A percentile compares a stretch with the other conserved stretches of the same genome.
Conservation (phyloP, 2,797 vertebrate genomes). For the Myripristis jacobus region DNA sequence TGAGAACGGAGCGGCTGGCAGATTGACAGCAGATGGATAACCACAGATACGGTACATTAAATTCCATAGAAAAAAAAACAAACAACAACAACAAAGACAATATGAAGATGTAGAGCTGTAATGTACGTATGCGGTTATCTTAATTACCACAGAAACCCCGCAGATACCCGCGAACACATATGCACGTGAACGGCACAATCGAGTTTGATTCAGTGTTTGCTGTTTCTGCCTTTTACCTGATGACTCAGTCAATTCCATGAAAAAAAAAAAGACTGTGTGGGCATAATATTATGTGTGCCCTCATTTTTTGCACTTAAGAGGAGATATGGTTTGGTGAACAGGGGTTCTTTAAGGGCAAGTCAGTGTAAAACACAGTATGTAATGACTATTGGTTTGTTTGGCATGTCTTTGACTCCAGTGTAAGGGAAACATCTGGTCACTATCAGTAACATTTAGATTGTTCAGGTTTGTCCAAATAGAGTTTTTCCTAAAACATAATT, state of each 20-base stretch:
- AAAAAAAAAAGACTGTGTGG: slow-evolving; percentile 16
- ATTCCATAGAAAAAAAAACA: slow-evolving; percentile 21
- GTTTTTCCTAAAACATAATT: neutral
- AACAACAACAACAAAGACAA: neutral
- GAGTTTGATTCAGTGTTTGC: slow-evolving; percentile 51
- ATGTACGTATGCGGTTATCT: neutral
- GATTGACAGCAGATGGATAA: slow-evolving; percentile 60
- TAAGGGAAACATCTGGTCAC: too few relatives aligned
- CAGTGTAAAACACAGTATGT: neutral
- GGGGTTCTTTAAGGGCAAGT: neutral
- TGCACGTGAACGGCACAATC: slow-evolving; percentile 16
- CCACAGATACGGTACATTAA: slow-evolving; percentile 31
- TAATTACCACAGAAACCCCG: slow-evolving; percentile 19
- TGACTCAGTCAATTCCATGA: slow-evolving; percentile 43
- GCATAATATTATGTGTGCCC: neutral
- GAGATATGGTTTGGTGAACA: slow-evolving; percentile 11
- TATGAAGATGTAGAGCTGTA: slow-evolving; percentile 1
- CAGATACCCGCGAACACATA: neutral
- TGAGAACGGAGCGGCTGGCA: slow-evolving; percentile 37
- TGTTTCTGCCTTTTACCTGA: slow-evolving; percentile 36
- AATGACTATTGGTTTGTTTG: neutral
- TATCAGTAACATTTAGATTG: too few relatives aligned
- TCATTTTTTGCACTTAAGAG: slow-evolving; percentile 23
- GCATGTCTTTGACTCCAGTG: neutral
- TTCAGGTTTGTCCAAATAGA: neutral